Percentiles rank a stretch among this genome's conserved stretches.
These are phyloP conservation scores for Brachionus calyciflorus DNA, from an alignment of 1,140 invertebrate species.

Conservation along the genomic window DNA sequence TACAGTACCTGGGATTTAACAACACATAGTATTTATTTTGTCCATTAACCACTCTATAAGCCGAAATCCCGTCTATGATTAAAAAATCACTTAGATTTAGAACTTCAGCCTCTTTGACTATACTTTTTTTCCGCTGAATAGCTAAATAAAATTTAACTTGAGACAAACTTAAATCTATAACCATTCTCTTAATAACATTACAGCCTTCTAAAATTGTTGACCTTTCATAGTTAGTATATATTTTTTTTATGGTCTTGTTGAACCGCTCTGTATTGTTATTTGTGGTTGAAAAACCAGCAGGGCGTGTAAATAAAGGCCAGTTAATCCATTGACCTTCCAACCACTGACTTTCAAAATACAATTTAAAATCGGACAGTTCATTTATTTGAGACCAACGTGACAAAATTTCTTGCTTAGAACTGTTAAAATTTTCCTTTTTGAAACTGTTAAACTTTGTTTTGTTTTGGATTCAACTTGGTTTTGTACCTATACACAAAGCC, in stretches of 20 bases:
- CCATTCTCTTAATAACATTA: conserved; percentile 5
- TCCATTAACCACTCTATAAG: neutral
- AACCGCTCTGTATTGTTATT: neutral
- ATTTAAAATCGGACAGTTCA: neutral
- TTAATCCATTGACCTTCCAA: conserved; percentile 7
- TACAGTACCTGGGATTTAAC: neutral
- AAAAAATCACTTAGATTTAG: no score
- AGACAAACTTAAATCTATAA: neutral
- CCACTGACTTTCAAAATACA: neutral
- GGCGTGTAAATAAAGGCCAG: neutral
- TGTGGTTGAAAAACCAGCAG: neutral
- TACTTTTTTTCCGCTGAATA: no score
- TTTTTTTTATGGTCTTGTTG: conserved; percentile 9
- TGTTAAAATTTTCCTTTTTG: no score
- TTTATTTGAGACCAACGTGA: neutral
- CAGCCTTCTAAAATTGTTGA: neutral
- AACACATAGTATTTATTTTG: conserved; percentile 14
- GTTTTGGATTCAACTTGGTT: no score
- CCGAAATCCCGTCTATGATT: neutral
- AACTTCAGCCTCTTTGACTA: no score
- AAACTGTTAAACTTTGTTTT: no score
- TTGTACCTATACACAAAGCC: no score
- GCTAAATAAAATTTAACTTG: no score
- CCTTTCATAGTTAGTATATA: conserved; percentile 11
- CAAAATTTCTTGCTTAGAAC: no score